These are phyloP conservation scores for Myotis planiceps DNA, from an alignment of 2,797 vertebrate species.

Conservation along the genomic window DNA sequence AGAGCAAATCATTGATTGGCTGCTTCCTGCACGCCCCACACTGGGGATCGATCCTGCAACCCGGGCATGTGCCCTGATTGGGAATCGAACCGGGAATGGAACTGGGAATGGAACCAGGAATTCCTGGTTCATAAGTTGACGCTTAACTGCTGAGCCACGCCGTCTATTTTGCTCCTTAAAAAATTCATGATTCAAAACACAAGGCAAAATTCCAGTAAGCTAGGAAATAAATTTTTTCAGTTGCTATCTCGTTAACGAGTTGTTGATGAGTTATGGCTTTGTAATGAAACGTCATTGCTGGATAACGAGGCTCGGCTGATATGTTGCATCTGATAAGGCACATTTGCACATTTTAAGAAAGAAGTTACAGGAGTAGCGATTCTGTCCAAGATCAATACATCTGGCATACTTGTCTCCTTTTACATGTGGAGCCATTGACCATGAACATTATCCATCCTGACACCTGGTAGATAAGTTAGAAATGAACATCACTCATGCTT, in stretches of 20 bases:
- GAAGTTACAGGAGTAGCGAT: background rate
- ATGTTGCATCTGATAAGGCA: background rate
- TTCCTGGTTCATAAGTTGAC: no score
- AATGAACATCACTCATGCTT: fast-evolving
- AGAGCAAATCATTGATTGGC: no score
- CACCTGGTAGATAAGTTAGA: background rate
- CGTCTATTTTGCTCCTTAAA: background rate
- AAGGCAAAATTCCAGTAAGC: background rate
- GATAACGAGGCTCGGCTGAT: background rate
- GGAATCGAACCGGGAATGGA: no score
- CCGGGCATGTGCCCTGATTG: no score
- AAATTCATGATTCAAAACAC: background rate
- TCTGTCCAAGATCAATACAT: background rate
- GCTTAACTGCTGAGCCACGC: no score
- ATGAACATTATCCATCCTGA: background rate
- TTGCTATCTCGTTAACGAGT: background rate
- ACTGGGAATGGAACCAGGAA: no score
- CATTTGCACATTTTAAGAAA: background rate
- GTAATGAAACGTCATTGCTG: background rate
- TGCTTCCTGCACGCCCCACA: no score
- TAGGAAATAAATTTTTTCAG: background rate
- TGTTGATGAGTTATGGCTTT: background rate
- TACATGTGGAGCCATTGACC: background rate
- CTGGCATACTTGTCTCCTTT: background rate
- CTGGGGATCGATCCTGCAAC: no score